Percentiles rank a stretch among this genome's conserved stretches.
Conservation (phyloP, 2,113 vertebrate species). For the Patagioenas fasciata region DNA sequence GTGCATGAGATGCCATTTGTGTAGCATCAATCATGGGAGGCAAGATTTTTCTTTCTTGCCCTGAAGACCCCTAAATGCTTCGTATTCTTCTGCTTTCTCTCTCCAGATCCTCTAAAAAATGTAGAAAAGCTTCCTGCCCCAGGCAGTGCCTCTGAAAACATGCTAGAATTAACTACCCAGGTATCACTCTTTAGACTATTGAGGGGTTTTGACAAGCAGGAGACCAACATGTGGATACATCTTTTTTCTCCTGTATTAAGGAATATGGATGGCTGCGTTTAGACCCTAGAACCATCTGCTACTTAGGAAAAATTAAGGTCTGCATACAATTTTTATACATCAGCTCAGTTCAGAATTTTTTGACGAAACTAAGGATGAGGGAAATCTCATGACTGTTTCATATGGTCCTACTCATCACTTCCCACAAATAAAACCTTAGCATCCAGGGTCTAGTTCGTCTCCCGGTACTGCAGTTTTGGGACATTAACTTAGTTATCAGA, state of each 20-base stretch:
- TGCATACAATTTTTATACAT: not conserved
- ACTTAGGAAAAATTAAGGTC: not conserved
- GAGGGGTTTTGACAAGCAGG: not conserved
- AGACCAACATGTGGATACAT: not conserved
- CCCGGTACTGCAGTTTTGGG: not conserved
- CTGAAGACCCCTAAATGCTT: not conserved
- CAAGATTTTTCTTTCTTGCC: not conserved
- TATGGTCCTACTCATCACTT: not conserved
- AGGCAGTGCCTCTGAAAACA: not conserved
- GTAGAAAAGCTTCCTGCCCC: not conserved
- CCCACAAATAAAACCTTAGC: not conserved
- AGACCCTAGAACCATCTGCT: not conserved
- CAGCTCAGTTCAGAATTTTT: not conserved
- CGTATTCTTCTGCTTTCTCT: not conserved
- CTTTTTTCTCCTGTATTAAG: not conserved
- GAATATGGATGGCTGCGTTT: not conserved
- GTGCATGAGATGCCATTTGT: not conserved
- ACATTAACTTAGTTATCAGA: not conserved
- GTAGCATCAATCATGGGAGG: not conserved
- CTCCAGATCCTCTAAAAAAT: not conserved
- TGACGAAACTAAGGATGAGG: not conserved
- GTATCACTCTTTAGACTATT: not conserved
- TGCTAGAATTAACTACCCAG: not conserved
- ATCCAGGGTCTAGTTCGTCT: not conserved
- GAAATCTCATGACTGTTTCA: not conserved